A percentile compares a stretch with the other conserved stretches of the same genome.
These are phyloP conservation scores for Euspilapteryx auroguttella DNA, from an alignment of 2,888 invertebrate genomes.

Conservation along the genomic window DNA sequence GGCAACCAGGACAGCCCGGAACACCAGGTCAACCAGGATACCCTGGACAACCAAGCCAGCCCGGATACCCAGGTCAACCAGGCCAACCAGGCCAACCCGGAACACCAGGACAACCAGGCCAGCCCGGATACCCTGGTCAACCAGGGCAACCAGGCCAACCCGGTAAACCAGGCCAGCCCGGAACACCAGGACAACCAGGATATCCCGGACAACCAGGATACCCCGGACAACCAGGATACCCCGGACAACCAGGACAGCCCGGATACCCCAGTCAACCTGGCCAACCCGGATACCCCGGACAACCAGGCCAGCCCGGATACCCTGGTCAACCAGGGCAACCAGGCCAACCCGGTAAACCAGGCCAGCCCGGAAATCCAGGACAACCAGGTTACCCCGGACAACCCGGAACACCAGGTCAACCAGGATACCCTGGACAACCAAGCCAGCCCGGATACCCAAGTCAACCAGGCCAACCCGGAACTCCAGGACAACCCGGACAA, in stretches of 20 bases:
- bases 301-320: constrained; percentile 3
- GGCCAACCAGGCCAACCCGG: constrained; percentile 5
- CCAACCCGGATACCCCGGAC: constrained; percentile 2
- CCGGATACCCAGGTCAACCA: constrained; percentile 9
- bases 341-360: constrained; percentile 2
- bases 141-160: constrained; percentile 3
- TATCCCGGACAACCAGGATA: constrained; percentile 2
- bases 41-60: constrained; percentile 12
- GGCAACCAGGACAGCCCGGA: constrained; percentile 6
- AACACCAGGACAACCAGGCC: constrained; percentile 8
- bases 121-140: constrained; percentile 1
- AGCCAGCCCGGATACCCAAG: constrained; percentile 50
- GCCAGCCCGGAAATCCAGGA: constrained; percentile 2
- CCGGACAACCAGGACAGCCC: constrained; percentile 2
- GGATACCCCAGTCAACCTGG: constrained; percentile 5
- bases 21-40: constrained; percentile 11
- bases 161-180: constrained; percentile 2
- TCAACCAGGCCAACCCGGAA: constrained; percentile 6
- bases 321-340: constrained; percentile 4
- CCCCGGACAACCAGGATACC: constrained; percentile 2
- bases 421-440: constrained; percentile 39
- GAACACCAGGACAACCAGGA: constrained; percentile 7
- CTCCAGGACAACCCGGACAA: constrained; percentile 4
- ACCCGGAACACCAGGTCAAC: constrained; percentile 6
- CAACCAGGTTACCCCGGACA: constrained; percentile 4